These are phyloP conservation scores for Saccopteryx leptura DNA, from an alignment of 2,113 vertebrate species.

Conservation along the genomic window DNA sequence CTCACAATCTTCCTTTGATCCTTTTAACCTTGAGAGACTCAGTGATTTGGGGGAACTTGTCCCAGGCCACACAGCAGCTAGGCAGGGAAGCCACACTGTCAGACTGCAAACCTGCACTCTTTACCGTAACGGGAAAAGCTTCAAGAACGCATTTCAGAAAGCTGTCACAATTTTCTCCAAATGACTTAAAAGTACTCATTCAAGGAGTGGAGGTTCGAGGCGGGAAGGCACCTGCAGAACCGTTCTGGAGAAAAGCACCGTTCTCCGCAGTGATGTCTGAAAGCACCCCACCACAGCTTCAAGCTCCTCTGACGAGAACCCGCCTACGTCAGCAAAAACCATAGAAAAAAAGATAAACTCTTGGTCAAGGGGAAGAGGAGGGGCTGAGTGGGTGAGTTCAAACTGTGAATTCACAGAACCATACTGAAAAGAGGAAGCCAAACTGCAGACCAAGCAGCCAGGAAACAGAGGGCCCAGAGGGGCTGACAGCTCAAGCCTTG, in stretches of 20 bases:
- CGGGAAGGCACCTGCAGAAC: background rate
- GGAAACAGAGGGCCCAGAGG: background rate
- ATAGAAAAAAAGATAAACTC: background rate
- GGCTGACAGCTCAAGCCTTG: background rate
- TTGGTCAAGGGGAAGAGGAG: background rate
- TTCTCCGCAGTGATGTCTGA: background rate
- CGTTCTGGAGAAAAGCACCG: rapidly evolving
- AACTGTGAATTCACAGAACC: background rate
- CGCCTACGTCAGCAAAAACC: background rate
- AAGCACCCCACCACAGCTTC: background rate
- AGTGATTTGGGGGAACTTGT: background rate
- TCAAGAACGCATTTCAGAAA: background rate
- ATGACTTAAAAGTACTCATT: background rate
- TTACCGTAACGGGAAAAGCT: background rate
- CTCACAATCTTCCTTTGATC: background rate
- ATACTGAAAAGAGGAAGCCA: constrained; percentile 11
- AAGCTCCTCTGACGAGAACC: background rate
- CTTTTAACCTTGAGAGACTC: background rate
- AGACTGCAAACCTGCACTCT: background rate
- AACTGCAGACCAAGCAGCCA: background rate
- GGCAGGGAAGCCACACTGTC: background rate
- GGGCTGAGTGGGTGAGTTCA: background rate
- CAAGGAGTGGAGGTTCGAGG: background rate
- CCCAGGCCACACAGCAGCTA: background rate
- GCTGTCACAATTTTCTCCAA: background rate